Evolutionary conservation across 2,797 vertebrate species (phyloP), one percentile per base, ranked within the genome.

Genomic region (Crenichthys baileyi): DNA sequence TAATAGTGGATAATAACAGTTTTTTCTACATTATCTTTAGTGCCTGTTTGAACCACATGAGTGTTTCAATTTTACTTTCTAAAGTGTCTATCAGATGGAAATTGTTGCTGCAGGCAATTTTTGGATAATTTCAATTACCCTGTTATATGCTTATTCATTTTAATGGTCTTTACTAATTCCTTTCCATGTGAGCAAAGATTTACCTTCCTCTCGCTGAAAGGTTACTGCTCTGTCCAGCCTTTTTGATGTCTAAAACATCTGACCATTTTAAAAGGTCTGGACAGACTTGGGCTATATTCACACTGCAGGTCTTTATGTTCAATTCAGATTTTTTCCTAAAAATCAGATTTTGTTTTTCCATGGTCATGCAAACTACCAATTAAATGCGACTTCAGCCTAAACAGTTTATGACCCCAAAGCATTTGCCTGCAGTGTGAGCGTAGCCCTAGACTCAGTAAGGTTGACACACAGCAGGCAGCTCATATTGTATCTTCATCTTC

Each of bases 71-170:
- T 70, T 65, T 29, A 53, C 46, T 51, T 82, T 72, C 65, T 75
- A 5, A 73, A 85, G 79, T 74, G 4, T 9, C 22, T 0, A 18
- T 74, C 36, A 9, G 84, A 79, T 72, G 39, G 56, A 73, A 77
- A 68, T 36, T 7, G 1, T 9, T 76, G 71, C 85, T 79, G 0
- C 44, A 4, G 78, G 79, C 4, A n/a, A 0, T 48, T 36, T 7
- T 7, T 71, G 24, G 18, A 56, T 22, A 73, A 75, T 26, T 39
- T 29, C 80, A 78, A 83, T 87, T 85, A 89, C 73, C 5, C 67
- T 41, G 44, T 61, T 11, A 86, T 82, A 65, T 76, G 76, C 78
- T 89, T 79, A 71, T 87, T 85, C 46, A 88, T 83, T 82, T 89
- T 85, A 88, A 89, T 86, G 63, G 73, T 31, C 1, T 44, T 51